Evolutionary conservation across 2,797 vertebrate genomes (phyloP).

Genomic region (Cottoperca gobio): DNA sequence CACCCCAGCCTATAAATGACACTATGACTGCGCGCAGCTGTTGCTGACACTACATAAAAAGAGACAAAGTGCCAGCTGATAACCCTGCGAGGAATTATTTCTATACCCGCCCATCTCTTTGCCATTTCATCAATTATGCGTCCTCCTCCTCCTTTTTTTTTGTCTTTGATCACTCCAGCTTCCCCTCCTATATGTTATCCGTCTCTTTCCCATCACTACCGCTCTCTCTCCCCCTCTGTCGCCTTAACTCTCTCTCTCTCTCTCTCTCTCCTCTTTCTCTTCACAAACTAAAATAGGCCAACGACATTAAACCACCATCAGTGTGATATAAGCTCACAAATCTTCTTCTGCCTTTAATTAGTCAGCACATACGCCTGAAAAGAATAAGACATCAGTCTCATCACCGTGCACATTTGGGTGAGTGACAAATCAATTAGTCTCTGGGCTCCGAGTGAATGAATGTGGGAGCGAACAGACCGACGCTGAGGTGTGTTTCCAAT

Average conservation of each 20-base stretch:
- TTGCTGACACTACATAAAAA: slow-evolving; percentile 66
- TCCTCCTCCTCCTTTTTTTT: slow-evolving; percentile 24
- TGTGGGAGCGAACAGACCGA: slow-evolving; percentile 13
- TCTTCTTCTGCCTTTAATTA: slow-evolving; percentile 58
- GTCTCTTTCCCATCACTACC: neutral
- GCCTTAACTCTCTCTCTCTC: slow-evolving; percentile 16
- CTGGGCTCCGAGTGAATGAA: slow-evolving; percentile 14
- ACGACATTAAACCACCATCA: slow-evolving; percentile 54
- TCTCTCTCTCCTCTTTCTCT: neutral
- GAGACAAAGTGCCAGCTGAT: slow-evolving; percentile 64
- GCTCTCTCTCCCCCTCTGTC: neutral
- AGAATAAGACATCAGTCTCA: slow-evolving; percentile 50
- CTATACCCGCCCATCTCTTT: slow-evolving; percentile 48
- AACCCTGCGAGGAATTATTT: slow-evolving; percentile 48
- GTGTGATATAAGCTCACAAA: slow-evolving; percentile 40
- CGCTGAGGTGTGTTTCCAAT: slow-evolving; percentile 25
- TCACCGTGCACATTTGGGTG: slow-evolving; percentile 15
- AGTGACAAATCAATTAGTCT: slow-evolving; percentile 51
- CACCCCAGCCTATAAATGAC: slow-evolving; percentile 64
- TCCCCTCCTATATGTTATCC: slow-evolving; percentile 30
- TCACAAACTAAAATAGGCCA: slow-evolving; percentile 58
- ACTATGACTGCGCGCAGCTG: slow-evolving; percentile 43
- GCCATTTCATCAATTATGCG: slow-evolving; percentile 60
- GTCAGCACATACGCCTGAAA: slow-evolving; percentile 36
- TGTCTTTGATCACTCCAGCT: slow-evolving; percentile 49